A percentile compares a stretch with the other conserved stretches of the same genome.
Evolutionary conservation across 2,888 invertebrate genomes (phyloP).

Genomic region (Dioctria rufipes): DNA sequence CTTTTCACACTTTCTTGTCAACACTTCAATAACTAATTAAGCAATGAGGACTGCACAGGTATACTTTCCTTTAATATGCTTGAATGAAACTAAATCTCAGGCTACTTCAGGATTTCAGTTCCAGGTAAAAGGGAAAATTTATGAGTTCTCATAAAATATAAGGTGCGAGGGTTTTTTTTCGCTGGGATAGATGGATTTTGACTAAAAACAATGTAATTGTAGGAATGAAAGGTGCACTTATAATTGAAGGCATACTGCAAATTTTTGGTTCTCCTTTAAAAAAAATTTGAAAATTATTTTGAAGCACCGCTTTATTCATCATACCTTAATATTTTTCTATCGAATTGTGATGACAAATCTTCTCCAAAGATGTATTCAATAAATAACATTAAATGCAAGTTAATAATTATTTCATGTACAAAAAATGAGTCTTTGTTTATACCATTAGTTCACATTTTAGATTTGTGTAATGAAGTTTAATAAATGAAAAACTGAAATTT

Average conservation of each 20-base stretch:
- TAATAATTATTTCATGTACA: background rate
- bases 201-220: background rate
- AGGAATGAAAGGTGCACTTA: constrained; percentile 4
- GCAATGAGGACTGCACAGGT: too few relatives aligned
- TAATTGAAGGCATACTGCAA: background rate
- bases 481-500: background rate
- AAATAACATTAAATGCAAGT: background rate
- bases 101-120: too few relatives aligned
- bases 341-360: background rate
- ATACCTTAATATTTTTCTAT: background rate
- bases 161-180: too few relatives aligned
- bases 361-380: background rate
- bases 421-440: background rate
- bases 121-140: too few relatives aligned
- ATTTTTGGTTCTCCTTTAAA: background rate
- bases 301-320: background rate
- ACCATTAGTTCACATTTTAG: background rate
- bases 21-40: too few relatives aligned
- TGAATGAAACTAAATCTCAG: too few relatives aligned
- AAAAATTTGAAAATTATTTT: background rate
- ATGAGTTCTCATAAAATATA: too few relatives aligned
- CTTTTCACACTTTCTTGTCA: too few relatives aligned
- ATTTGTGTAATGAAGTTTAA: background rate
- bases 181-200: constrained; percentile 30
- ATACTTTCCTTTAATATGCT: too few relatives aligned